A percentile compares a stretch with the other conserved stretches of the same genome.
Conservation (phyloP, 2,888 invertebrate genomes). For the Pristionchus exspectatus region DNA sequence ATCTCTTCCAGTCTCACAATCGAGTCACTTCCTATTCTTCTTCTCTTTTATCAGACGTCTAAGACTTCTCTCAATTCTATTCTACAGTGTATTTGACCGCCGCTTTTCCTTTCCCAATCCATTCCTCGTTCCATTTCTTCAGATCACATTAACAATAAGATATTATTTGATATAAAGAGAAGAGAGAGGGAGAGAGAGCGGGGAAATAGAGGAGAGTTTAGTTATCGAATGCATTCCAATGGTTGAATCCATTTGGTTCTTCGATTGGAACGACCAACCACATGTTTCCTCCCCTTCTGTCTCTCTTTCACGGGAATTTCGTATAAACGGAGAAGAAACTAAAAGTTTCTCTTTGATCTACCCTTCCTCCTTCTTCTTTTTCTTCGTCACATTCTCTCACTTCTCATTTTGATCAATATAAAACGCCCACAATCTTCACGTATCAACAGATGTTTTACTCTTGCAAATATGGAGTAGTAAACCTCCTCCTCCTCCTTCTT, state of each 20-base stretch:
- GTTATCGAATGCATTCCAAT: not conserved
- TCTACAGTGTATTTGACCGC: not conserved
- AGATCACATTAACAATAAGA: conserved; percentile 6
- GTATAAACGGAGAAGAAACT: conserved; percentile 5
- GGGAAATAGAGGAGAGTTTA: not conserved
- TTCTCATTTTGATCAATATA: not conserved
- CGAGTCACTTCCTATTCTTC: conserved; percentile 2
- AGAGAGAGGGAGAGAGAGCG: not conserved
- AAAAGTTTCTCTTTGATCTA: not conserved
- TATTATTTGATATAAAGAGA: not conserved
- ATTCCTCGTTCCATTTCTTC: not conserved
- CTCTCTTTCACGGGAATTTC: not conserved
- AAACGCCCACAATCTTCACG: not conserved
- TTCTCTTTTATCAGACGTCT: conserved; percentile 21
- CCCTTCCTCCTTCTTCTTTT: not conserved
- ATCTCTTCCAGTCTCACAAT: not conserved
- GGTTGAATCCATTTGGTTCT: not conserved
- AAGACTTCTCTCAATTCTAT: not conserved
- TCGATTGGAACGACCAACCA: not conserved
- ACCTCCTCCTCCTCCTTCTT: not conserved
- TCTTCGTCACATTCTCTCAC: not conserved
- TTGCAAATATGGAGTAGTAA: not conserved
- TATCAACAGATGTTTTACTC: not conserved
- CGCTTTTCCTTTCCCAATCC: not conserved
- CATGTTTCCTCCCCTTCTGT: not conserved